These are phyloP conservation scores for Dascyllus trimaculatus DNA, from an alignment of 2,113 vertebrate genomes.

Conservation along the genomic window DNA sequence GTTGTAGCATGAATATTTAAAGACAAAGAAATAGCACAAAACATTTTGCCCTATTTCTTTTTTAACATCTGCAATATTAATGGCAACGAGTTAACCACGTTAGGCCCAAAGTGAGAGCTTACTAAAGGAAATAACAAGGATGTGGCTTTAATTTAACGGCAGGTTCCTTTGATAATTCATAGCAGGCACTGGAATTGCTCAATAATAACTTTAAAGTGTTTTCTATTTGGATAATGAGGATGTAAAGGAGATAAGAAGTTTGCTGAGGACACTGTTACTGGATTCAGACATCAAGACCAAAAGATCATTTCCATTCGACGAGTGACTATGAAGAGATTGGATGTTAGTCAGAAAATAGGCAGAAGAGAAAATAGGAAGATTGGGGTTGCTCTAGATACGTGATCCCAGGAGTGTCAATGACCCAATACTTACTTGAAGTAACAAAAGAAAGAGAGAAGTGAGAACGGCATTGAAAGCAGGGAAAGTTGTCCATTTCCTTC, in stretches of 20 bases:
- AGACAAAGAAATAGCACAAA: constrained; percentile 69
- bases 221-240: background rate
- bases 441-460: constrained; percentile 41
- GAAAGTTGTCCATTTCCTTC: constrained; percentile 35
- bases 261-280: constrained; percentile 3
- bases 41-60: constrained; percentile 73
- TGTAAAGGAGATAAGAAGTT: background rate
- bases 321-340: constrained; percentile 51
- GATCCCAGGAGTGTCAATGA: constrained; percentile 79
- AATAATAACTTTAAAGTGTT: constrained; percentile 22
- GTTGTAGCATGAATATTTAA: constrained; percentile 70
- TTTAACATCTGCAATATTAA: constrained; percentile 71
- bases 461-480: constrained; percentile 24
- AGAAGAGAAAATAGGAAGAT: constrained; percentile 67
- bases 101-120: background rate
- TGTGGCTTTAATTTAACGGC: constrained; percentile 21
- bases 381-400: constrained; percentile 78
- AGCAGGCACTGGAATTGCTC: constrained; percentile 16
- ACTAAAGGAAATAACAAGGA: constrained; percentile 5
- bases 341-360: constrained; percentile 63
- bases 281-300: constrained; percentile 21
- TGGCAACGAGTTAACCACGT: constrained; percentile 52
- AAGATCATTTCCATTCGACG: constrained; percentile 39
- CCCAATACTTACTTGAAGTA: constrained; percentile 68
- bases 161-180: constrained; percentile 1